phyloP scores from a whole-genome alignment of 2,797 vertebrate genomes.

The Hemibagrus guttatus region DNA sequence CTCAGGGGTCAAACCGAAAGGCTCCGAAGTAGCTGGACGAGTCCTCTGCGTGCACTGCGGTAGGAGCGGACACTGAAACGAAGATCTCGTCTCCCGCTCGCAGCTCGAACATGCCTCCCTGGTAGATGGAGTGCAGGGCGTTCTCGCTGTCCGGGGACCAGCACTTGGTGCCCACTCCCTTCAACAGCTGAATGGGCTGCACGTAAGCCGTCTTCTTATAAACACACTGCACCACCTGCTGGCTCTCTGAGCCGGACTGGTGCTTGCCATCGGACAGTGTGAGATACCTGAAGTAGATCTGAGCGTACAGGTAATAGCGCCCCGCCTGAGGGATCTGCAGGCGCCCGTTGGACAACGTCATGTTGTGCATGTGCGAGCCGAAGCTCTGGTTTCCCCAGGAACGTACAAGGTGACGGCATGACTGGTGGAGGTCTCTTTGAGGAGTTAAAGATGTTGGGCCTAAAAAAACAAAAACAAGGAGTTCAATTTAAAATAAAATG shows the following conservation, averaged over 20 bases:
- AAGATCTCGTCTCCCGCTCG: conserved; percentile 85
- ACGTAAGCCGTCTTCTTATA: conserved; percentile 83
- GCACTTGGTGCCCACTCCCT: conserved; percentile 88
- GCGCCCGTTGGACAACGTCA: conserved; percentile 80
- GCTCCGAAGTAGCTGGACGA: conserved; percentile 87
- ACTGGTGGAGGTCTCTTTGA: conserved; percentile 79
- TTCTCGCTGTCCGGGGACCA: conserved; percentile 85
- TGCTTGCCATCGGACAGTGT: conserved; percentile 67
- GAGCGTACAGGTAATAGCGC: conserved; percentile 85
- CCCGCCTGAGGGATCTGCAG: conserved; percentile 82
- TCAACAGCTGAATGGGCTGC: conserved; percentile 84
- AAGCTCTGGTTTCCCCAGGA: conserved; percentile 83
- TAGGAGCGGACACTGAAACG: conserved; percentile 83
- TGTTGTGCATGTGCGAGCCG: conserved; percentile 85
- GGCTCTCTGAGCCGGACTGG: conserved; percentile 66
- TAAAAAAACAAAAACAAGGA: not conserved
- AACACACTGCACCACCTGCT: conserved; percentile 87
- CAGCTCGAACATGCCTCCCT: conserved; percentile 89
- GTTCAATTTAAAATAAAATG: not conserved
- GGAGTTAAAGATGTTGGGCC: conserved; percentile 54
- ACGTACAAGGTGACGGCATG: conserved; percentile 83
- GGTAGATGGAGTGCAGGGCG: conserved; percentile 88
- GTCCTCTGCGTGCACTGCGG: conserved; percentile 77
- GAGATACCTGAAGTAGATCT: conserved; percentile 87
- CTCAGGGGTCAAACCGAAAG: conserved; percentile 85